Base-by-base conservation (phyloP, 1,140 invertebrate species). In the Achroia grisella region DNA sequence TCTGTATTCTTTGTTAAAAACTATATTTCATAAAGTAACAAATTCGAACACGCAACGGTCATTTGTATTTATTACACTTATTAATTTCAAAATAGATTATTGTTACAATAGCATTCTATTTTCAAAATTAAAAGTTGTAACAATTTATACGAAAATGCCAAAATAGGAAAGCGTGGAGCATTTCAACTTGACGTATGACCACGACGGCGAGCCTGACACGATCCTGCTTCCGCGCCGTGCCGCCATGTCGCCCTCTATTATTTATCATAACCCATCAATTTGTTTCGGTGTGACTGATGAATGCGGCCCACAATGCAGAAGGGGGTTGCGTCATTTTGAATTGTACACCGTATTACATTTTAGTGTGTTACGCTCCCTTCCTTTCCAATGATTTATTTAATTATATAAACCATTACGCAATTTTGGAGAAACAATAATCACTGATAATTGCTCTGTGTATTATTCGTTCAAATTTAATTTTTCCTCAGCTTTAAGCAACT, bases 231-330 rank as follows among this genome's bases (percentile, higher is more conserved):
- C 17, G 17, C 17, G 17, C 6, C 17, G n/a, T 13, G 39, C 14
- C 13, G 30, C 36, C 13, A 8, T 33, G 29, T n/a, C 27, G 29
- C 13, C n/a, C 13, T 51, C 47, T 53, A 53, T 56, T 61, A 60
- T 60, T 56, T 56, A 61, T 61, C 48, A 61, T 61, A 61, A 48
- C 46, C 49, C 58, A 46, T 61, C 58, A 61, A 61, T 61, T 61
- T 47, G 49, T 52, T 40, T 23, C 46, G 33, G 11, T 14, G 43
- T 45, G 48, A 44, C 44, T 56, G 50, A 56, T 56, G 53, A 45
- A 47, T 48, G 48, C 45, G 48, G 44, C 35, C 10, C 12, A 11
- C 40, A 30, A 34, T 36, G 42, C 45, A 50, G 35, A 11, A 23
- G 17, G 4, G 35, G 35, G 35, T 37, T 37, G 33, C 17, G 17